phyloP scores from a whole-genome alignment of 2,797 vertebrate species.

The Leptatherina wallacei region DNA sequence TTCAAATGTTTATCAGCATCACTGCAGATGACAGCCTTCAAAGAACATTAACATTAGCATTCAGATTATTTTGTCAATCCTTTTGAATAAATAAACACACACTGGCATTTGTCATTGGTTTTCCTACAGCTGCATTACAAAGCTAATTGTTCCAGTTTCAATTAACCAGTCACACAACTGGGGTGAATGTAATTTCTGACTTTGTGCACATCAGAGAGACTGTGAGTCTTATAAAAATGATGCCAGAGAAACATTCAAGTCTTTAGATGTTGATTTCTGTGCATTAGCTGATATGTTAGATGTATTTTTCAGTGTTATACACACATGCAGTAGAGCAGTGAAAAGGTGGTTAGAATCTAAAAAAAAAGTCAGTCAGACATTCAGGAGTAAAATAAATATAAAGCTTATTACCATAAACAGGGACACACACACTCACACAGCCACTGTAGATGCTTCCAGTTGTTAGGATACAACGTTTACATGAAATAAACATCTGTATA shows the following conservation, averaged over 20 bases:
- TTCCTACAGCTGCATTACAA: background rate
- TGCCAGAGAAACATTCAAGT: background rate
- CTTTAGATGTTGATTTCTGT: background rate
- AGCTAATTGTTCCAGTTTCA: background rate
- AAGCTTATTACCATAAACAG: slow-evolving; percentile 22
- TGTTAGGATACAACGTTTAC: slow-evolving; percentile 73
- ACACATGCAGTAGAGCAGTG: background rate
- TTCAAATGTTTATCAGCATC: background rate
- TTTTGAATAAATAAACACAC: background rate
- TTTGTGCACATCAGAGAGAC: slow-evolving; percentile 11
- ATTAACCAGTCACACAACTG: background rate
- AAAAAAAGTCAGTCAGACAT: background rate
- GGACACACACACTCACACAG: slow-evolving; percentile 35
- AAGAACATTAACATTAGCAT: background rate
- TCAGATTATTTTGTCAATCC: background rate
- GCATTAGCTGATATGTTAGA: slow-evolving; percentile 3
- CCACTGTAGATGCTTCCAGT: slow-evolving; percentile 76
- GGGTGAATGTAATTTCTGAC: slow-evolving; percentile 3
- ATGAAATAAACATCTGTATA: slow-evolving; percentile 54
- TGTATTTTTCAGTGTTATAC: slow-evolving; percentile 18
- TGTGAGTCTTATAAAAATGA: background rate
- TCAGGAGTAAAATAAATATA: slow-evolving; percentile 2
- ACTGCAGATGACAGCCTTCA: background rate
- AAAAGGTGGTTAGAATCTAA: background rate
- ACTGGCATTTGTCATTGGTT: background rate